These are phyloP conservation scores for Pegoplata infirma DNA, from an alignment of 2,888 invertebrate genomes.

Conservation along the genomic window DNA sequence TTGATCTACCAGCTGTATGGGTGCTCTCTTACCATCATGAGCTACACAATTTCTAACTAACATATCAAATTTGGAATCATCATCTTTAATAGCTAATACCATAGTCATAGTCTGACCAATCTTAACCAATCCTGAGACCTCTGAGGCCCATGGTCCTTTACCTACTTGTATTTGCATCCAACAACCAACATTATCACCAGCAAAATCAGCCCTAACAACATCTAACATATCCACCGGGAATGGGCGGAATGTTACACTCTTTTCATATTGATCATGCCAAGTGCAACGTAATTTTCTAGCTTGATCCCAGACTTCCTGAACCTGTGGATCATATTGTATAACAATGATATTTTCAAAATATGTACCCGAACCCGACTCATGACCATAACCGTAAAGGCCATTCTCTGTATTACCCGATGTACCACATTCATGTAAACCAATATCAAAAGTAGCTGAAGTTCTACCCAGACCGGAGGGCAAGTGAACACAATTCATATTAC, in stretches of 20 bases:
- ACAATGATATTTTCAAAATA: conserved; percentile 97
- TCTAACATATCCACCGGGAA: conserved; percentile 97
- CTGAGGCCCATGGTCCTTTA: conserved; percentile 96
- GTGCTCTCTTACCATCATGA: conserved; percentile 95
- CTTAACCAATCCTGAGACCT: conserved; percentile 95
- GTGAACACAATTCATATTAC: conserved; percentile 94
- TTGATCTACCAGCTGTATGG: conserved; percentile 95
- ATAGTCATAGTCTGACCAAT: conserved; percentile 98
- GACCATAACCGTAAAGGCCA: conserved; percentile 91
- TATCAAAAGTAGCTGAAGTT: conserved; percentile 92
- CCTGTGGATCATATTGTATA: conserved; percentile 94
- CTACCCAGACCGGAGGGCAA: conserved; percentile 92
- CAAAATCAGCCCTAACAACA: conserved; percentile 95
- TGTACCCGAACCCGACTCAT: conserved; percentile 92
- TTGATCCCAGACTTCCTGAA: conserved; percentile 97
- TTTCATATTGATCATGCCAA: conserved; percentile 97
- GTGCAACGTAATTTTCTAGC: conserved; percentile 94
- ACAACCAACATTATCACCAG: conserved; percentile 96
- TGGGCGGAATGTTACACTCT: conserved; percentile 94
- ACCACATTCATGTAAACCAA: conserved; percentile 94
- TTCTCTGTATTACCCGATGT: conserved; percentile 95
- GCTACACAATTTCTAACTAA: conserved; percentile 95
- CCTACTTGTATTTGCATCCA: conserved; percentile 99
- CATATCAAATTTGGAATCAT: conserved; percentile 97
- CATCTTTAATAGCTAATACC: conserved; percentile 96